Evolutionary conservation across 2,888 invertebrate genomes (phyloP).

Genomic region (Drosophila melanosoma): DNA sequence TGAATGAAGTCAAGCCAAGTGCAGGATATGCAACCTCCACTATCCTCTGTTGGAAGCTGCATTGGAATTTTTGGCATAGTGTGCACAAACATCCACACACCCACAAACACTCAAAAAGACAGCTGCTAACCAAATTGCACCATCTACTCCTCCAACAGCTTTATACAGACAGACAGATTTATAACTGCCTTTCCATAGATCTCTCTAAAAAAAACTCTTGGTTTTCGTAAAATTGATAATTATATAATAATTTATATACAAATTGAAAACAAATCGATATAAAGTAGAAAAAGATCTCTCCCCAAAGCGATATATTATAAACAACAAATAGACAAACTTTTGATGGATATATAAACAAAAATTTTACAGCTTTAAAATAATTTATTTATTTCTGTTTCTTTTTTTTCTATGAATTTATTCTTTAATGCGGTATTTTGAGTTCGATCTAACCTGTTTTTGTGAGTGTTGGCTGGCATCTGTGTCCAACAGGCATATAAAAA

Average conservation of each 20-base stretch:
- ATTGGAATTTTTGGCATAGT: constrained; percentile 68
- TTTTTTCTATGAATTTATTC: background rate
- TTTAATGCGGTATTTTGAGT: background rate
- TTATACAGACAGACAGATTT: background rate
- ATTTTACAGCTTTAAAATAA: background rate
- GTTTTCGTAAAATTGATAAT: too few species aligned
- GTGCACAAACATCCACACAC: constrained; percentile 33
- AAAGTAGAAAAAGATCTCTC: background rate
- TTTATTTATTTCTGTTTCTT: background rate
- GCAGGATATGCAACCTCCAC: constrained; percentile 54
- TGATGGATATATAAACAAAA: background rate
- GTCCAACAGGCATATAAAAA: background rate
- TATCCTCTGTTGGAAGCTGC: constrained; percentile 24
- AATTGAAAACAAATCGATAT: background rate
- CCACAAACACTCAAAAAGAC: constrained; percentile 30
- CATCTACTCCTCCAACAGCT: constrained; percentile 29
- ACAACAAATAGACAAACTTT: background rate
- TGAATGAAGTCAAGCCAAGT: constrained; percentile 54
- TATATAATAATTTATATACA: background rate
- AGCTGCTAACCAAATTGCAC: constrained; percentile 67
- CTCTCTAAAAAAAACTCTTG: too few species aligned
- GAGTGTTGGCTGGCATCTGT: background rate
- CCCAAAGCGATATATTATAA: background rate
- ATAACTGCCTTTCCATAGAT: background rate
- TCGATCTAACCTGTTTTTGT: background rate